Evolutionary conservation across 2,888 invertebrate genomes (phyloP).

Genomic region (Malacosoma neustria): DNA sequence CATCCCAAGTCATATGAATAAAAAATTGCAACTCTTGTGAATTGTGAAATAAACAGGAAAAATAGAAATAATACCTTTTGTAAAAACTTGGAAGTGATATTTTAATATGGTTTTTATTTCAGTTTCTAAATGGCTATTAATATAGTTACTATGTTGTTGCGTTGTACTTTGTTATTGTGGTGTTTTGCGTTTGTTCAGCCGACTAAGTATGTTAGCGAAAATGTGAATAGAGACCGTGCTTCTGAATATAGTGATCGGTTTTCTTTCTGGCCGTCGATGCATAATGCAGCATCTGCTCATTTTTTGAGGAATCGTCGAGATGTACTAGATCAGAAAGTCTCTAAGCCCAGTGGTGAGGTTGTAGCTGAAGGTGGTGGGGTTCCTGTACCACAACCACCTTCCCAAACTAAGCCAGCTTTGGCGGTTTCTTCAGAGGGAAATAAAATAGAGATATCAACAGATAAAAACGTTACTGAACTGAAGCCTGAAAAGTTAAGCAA

Average conservation of each 20-base stretch:
- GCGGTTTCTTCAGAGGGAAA: background rate
- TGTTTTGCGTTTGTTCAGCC: conserved; percentile 35
- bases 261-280: conserved; percentile 47
- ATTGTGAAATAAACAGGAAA: too few species aligned
- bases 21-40: too few species aligned
- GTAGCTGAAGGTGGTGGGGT: conserved; percentile 20
- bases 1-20: too few species aligned
- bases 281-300: conserved; percentile 26
- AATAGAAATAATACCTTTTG: too few species aligned
- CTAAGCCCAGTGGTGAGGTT: background rate
- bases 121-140: background rate
- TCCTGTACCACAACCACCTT: conserved; percentile 4
- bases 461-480: background rate
- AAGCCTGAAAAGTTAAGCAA: background rate
- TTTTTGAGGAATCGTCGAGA: conserved; percentile 29
- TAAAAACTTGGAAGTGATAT: background rate
- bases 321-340: conserved; percentile 8
- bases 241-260: conserved; percentile 27
- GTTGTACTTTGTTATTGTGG: conserved; percentile 34
- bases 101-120: background rate
- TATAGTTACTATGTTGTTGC: conserved; percentile 28
- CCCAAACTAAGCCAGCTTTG: background rate
- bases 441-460: background rate
- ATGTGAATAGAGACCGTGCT: background rate
- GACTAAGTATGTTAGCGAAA: conserved; percentile 16